phyloP scores from a whole-genome alignment of 2,113 vertebrate genomes.

The Daubentonia madagascariensis region DNA sequence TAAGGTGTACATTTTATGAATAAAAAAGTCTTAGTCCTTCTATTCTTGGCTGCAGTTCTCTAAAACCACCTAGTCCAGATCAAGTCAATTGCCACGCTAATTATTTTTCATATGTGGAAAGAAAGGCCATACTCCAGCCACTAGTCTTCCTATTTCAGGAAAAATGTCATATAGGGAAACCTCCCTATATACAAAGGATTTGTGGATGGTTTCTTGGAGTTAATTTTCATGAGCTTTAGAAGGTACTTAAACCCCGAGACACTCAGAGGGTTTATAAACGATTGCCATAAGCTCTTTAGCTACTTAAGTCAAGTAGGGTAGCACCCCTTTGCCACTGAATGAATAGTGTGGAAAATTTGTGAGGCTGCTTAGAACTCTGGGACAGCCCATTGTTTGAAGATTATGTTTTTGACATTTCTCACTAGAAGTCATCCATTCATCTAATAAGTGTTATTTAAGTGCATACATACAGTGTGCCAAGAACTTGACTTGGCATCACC shows the following conservation, averaged over 20 bases:
- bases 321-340: neutral
- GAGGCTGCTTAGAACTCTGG: neutral
- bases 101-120: neutral
- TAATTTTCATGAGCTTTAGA: slow-evolving; percentile 48
- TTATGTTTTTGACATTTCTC: slow-evolving; percentile 8
- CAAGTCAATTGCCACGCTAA: neutral
- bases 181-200: neutral
- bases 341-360: neutral
- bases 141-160: neutral
- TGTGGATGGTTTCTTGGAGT: neutral
- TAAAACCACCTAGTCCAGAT: neutral
- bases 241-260: neutral
- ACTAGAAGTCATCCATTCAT: neutral
- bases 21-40: neutral
- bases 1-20: neutral
- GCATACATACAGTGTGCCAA: neutral
- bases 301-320: neutral
- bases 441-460: neutral
- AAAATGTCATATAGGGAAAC: neutral
- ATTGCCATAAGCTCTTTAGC: slow-evolving; percentile 35
- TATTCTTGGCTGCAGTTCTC: neutral
- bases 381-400: neutral
- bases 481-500: neutral
- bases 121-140: neutral
- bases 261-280: slow-evolving; percentile 31